Percentiles rank a stretch among this genome's conserved stretches.
Evolutionary conservation across 2,888 invertebrate genomes (phyloP).

Genomic region (Epinotia brunnichana): DNA sequence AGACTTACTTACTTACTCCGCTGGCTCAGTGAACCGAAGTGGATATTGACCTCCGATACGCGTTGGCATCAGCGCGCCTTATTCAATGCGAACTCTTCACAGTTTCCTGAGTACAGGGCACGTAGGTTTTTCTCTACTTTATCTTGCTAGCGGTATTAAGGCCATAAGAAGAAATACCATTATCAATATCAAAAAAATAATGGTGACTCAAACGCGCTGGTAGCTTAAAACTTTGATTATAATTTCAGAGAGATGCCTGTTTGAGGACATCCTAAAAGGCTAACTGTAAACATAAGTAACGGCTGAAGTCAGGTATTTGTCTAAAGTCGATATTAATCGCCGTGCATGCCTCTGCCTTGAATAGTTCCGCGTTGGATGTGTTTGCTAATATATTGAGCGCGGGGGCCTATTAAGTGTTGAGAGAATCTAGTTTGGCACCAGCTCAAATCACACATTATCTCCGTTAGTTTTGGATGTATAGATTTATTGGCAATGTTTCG

Average conservation of each 20-base stretch:
- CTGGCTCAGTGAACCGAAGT: too few relatives aligned
- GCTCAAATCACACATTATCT: not conserved
- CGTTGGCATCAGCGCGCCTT: too few relatives aligned
- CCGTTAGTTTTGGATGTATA: not conserved
- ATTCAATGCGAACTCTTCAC: too few relatives aligned
- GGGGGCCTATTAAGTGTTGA: constrained; percentile 14
- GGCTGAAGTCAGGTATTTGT: constrained; percentile 25
- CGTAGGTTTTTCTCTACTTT: too few relatives aligned
- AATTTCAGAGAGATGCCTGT: not conserved
- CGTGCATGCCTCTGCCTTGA: constrained; percentile 67
- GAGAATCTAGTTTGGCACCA: not conserved
- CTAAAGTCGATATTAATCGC: constrained; percentile 62
- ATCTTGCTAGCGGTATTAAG: too few relatives aligned
- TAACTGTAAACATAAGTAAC: constrained; percentile 2
- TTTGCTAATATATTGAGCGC: constrained; percentile 38
- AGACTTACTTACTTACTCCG: too few relatives aligned
- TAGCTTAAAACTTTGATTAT: not conserved
- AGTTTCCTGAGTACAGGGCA: too few relatives aligned
- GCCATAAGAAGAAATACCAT: too few relatives aligned
- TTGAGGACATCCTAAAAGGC: not conserved
- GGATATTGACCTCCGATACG: too few relatives aligned
- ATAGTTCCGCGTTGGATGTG: constrained; percentile 56
- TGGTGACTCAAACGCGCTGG: not conserved
- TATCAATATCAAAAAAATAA: not conserved
- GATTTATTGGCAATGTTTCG: not conserved